phyloP scores from a whole-genome alignment of 2,113 vertebrate species.

The Dipodomys stephensi region DNA sequence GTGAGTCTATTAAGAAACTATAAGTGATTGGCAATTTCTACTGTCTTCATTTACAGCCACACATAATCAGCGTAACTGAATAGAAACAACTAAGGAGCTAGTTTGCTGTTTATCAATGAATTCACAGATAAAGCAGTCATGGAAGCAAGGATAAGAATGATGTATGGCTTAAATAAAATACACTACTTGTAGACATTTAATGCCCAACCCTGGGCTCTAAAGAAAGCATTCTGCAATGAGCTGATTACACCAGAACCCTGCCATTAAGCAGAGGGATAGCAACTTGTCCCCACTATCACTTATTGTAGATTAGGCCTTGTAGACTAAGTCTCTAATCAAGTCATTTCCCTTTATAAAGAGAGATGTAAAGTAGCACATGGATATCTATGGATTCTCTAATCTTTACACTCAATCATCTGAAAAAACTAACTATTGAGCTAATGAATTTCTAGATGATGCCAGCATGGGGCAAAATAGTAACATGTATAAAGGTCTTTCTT shows the following conservation, averaged over 20 bases:
- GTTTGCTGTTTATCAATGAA: background rate
- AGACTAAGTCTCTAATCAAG: too few relatives aligned
- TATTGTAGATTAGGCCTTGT: background rate
- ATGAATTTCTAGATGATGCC: too few relatives aligned
- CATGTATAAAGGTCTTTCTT: too few relatives aligned
- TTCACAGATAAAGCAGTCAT: background rate
- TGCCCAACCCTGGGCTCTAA: background rate
- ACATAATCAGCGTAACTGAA: background rate
- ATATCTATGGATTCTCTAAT: too few relatives aligned
- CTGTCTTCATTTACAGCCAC: background rate
- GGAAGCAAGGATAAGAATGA: background rate
- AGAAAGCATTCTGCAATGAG: background rate
- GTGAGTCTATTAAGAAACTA: background rate
- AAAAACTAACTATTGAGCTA: too few relatives aligned
- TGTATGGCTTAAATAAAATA: background rate
- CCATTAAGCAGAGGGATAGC: background rate
- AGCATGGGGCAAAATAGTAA: too few relatives aligned
- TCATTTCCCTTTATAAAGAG: too few relatives aligned
- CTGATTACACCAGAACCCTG: background rate
- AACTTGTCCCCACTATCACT: background rate
- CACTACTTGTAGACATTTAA: too few relatives aligned
- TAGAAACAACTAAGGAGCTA: background rate
- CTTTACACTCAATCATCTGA: too few relatives aligned
- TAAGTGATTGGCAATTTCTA: background rate
- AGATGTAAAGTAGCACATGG: too few relatives aligned